phyloP scores from a whole-genome alignment of 1,140 invertebrate genomes.

The Drosophila suzukii region DNA sequence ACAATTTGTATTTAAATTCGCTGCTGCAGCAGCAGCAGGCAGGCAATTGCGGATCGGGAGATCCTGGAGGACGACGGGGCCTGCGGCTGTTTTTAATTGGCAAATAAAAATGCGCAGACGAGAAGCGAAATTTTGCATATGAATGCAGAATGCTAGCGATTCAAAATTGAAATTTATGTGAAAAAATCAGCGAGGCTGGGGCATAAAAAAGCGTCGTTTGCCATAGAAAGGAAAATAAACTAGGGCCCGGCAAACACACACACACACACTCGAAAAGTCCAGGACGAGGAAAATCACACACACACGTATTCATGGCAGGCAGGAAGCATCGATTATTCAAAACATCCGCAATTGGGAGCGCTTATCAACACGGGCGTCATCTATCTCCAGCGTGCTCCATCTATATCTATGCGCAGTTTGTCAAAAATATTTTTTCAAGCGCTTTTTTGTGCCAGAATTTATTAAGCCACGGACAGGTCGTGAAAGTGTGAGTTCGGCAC shows the following conservation, averaged over 20 bases:
- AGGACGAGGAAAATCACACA: neutral
- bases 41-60: slow-evolving; percentile 3
- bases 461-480: slow-evolving; percentile 27
- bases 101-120: slow-evolving; percentile 73
- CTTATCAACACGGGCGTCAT: slow-evolving; percentile 77
- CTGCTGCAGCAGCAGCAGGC: slow-evolving; percentile 44
- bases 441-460: slow-evolving; percentile 32
- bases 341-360: slow-evolving; percentile 76
- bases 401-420: slow-evolving; percentile 69
- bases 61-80: slow-evolving; percentile 9
- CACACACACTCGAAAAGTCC: slow-evolving; percentile 2
- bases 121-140: slow-evolving; percentile 60
- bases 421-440: slow-evolving; percentile 60
- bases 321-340: slow-evolving; percentile 82
- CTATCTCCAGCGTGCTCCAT: slow-evolving; percentile 50
- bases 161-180: slow-evolving; percentile 72
- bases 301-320: slow-evolving; percentile 22
- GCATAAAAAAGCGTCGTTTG: slow-evolving; percentile 44
- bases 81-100: slow-evolving; percentile 77
- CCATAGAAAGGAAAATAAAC: slow-evolving; percentile 41
- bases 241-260: slow-evolving; percentile 11
- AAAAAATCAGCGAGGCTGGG: slow-evolving; percentile 51
- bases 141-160: slow-evolving; percentile 56
- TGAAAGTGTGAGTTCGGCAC: slow-evolving; percentile 7
- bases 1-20: slow-evolving; percentile 81